phyloP scores from a whole-genome alignment of 2,888 invertebrate genomes.

The Eilema caniola region DNA sequence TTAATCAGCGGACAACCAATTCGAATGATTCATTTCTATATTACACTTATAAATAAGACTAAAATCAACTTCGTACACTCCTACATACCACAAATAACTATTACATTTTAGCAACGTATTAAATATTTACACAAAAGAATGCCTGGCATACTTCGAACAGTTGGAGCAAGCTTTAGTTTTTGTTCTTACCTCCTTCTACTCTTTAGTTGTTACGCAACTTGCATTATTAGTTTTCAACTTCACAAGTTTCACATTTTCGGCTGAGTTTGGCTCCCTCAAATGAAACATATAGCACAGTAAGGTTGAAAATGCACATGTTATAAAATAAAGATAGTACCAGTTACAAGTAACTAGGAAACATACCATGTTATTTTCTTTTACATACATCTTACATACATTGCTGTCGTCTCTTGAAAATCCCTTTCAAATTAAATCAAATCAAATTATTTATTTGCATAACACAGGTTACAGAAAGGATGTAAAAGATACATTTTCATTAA shows the following conservation, averaged over 20 bases:
- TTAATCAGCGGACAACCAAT: no score
- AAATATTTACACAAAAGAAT: slow-evolving; percentile 53
- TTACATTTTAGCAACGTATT: slow-evolving; percentile 42
- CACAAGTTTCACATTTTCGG: slow-evolving; percentile 74
- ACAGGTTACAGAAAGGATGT: no score
- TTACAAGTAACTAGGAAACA: not conserved
- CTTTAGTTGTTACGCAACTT: slow-evolving; percentile 74
- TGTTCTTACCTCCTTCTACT: slow-evolving; percentile 62
- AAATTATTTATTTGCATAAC: no score
- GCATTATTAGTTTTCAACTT: slow-evolving; percentile 81
- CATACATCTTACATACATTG: not conserved
- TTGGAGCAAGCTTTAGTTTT: slow-evolving; percentile 61
- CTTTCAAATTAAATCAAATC: no score
- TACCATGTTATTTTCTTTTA: not conserved
- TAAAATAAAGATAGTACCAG: not conserved
- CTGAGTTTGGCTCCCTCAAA: slow-evolving; percentile 63
- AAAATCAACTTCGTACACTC: slow-evolving; percentile 32
- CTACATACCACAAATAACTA: slow-evolving; percentile 10
- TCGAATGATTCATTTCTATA: no score
- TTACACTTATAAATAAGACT: not conserved
- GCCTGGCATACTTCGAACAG: slow-evolving; percentile 44
- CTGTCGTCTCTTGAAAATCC: no score
- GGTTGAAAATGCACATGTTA: slow-evolving; percentile 10
- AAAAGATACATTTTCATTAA: no score
- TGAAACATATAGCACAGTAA: slow-evolving; percentile 65